Base-by-base conservation (phyloP, 2,888 invertebrate species). In the Loripinus fragilis region DNA sequence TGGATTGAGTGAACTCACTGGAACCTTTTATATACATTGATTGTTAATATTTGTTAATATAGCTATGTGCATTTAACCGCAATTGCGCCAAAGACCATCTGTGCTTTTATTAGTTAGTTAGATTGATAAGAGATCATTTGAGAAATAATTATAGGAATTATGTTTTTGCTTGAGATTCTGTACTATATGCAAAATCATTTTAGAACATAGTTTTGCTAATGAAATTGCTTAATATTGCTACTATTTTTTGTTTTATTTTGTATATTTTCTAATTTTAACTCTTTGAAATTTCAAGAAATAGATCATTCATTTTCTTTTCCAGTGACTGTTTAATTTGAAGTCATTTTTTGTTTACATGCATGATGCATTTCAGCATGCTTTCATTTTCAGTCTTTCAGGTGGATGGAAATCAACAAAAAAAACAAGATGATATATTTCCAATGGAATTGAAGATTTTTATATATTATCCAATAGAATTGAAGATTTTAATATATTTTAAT, bases 21-120 rank as follows among this genome's bases (percentile, higher is more conserved):
- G 15, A 60, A 33, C 38, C 5, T 5, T 28, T 33, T 60, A 17
- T 60, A 60, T n/a, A n/a, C n/a, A 12, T 17, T 60, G 2, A 52
- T 52, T 60, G 3, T 33, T 1, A 60, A 30, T 60, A 33, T 33
- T 20, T 25, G 28, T 28, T 8, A 15, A 28, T 17, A 8, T 60
- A 60, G 60, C 60, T 60, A 60, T 60, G 60, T 60, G 60, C 60
- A 60, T 33, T 60, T 25, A 55, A 60, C 60, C 60, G 28, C 33
- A 60, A 33, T 60, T 60, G 60, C 60, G 60, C 60, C 60, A 60
- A 60, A 60, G 60, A 60, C 60, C 60, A 60, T 60, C 60, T 60
- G 25, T 5, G 33, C 60, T 55, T 55, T 55, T 28, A 60, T 60
- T 60, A n/a, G 12, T 17, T 60, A 7, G 33, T 17, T 60, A 60